These are phyloP conservation scores for Labeo catla DNA, from an alignment of 2,113 vertebrate genomes.

Conservation along the genomic window DNA sequence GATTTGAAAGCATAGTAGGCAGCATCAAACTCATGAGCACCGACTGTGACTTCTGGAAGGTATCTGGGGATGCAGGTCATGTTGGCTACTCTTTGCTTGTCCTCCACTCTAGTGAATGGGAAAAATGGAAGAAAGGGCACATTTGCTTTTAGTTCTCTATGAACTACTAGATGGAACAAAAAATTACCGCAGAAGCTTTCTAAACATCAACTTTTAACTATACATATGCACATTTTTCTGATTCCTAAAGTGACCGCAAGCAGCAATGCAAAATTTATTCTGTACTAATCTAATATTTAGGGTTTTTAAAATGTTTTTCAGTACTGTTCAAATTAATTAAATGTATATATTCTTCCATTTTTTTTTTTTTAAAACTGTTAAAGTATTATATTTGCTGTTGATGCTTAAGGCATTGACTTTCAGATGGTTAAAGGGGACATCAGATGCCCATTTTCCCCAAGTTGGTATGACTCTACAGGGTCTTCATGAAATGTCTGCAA, in stretches of 20 bases:
- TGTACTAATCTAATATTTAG: not conserved
- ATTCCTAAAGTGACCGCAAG: not conserved
- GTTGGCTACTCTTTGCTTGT: slow-evolving; percentile 77
- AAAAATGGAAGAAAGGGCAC: not conserved
- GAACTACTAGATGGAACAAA: not conserved
- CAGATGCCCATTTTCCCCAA: too few relatives aligned
- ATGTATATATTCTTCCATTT: not conserved
- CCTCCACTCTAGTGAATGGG: slow-evolving; percentile 74
- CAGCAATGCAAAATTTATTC: not conserved
- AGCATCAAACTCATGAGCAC: slow-evolving; percentile 77
- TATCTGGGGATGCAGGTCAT: slow-evolving; percentile 75
- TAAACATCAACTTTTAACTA: not conserved
- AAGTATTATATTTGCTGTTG: not conserved
- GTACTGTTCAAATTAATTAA: not conserved
- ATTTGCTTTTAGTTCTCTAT: not conserved
- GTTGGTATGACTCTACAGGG: too few relatives aligned
- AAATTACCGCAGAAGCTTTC: not conserved
- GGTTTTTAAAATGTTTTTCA: too few relatives aligned
- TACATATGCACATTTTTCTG: not conserved
- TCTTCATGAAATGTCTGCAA: too few relatives aligned
- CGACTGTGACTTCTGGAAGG: slow-evolving; percentile 87
- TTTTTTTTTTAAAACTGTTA: too few relatives aligned
- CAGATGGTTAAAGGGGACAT: not conserved
- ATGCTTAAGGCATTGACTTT: not conserved
- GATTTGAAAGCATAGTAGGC: slow-evolving; percentile 71